These are phyloP conservation scores for Dendrolimus kikuchii DNA, from an alignment of 1,140 invertebrate genomes.

Conservation along the genomic window DNA sequence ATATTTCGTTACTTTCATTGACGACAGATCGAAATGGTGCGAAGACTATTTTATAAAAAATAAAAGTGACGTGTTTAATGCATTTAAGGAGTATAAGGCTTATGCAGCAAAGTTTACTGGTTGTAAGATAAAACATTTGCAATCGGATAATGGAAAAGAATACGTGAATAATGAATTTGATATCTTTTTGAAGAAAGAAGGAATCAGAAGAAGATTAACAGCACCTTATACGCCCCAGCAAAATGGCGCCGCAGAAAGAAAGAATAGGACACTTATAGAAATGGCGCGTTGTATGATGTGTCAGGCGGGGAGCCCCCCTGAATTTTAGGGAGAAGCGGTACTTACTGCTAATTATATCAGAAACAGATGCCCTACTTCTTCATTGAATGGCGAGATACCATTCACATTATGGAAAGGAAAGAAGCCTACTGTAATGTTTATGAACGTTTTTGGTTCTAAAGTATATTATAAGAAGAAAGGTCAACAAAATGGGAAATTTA, in stretches of 20 bases:
- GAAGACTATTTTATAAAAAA: slow-evolving; percentile 19
- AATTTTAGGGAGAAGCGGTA: slow-evolving; percentile 4
- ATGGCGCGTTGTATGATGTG: slow-evolving; percentile 21
- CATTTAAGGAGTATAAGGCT: slow-evolving; percentile 21
- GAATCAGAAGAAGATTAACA: slow-evolving; percentile 15
- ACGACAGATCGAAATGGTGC: slow-evolving; percentile 20
- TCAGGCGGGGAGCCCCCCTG: slow-evolving; percentile 11
- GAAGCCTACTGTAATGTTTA: slow-evolving; percentile 29
- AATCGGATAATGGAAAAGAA: slow-evolving; percentile 22
- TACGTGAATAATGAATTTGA: slow-evolving; percentile 19
- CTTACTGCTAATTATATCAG: slow-evolving; percentile 10
- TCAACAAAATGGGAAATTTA: slow-evolving; percentile 13
- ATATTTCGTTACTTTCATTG: slow-evolving; percentile 27
- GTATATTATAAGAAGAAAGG: slow-evolving; percentile 14
- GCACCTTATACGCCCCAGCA: slow-evolving; percentile 16
- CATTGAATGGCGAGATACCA: slow-evolving; percentile 13
- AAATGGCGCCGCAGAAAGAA: slow-evolving; percentile 13
- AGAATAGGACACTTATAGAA: slow-evolving; percentile 20
- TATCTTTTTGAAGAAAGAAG: slow-evolving; percentile 14
- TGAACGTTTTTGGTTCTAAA: slow-evolving; percentile 15
- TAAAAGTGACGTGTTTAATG: slow-evolving; percentile 16
- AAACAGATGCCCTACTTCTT: slow-evolving; percentile 10
- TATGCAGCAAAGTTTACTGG: slow-evolving; percentile 18
- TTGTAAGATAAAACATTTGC: slow-evolving; percentile 17
- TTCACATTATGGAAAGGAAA: slow-evolving; percentile 25